Evolutionary conservation across 2,797 vertebrate species (phyloP).

Genomic region (Hafferia zeledoni): DNA sequence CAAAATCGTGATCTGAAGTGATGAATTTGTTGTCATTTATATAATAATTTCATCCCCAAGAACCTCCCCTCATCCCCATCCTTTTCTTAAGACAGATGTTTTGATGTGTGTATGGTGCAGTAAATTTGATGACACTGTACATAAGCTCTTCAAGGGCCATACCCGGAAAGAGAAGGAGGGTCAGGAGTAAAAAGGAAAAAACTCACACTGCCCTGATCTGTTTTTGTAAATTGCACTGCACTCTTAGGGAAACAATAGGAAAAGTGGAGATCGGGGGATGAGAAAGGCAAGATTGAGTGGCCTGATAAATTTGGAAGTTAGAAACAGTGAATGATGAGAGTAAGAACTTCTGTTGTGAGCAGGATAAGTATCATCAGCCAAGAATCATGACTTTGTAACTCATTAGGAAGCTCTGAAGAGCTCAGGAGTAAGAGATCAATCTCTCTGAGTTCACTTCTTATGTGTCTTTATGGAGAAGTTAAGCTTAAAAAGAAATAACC

Average conservation of each 20-base stretch:
- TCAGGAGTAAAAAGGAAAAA: background rate
- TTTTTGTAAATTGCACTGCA: background rate
- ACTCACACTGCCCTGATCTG: background rate
- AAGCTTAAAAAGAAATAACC: slow-evolving; percentile 2
- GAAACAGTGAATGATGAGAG: background rate
- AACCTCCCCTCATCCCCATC: background rate
- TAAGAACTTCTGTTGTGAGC: background rate
- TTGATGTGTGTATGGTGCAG: background rate
- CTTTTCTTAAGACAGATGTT: background rate
- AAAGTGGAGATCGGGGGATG: background rate
- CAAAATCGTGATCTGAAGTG: background rate
- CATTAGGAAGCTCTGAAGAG: background rate
- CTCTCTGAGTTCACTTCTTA: background rate
- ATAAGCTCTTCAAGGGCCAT: background rate
- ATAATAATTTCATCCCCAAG: background rate
- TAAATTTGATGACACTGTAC: background rate
- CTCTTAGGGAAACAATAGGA: background rate
- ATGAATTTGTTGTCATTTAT: background rate
- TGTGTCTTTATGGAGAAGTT: background rate
- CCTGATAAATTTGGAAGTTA: background rate
- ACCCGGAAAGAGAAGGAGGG: background rate
- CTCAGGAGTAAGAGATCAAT: background rate
- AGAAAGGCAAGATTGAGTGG: background rate
- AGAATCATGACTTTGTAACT: background rate
- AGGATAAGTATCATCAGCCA: background rate